These are phyloP conservation scores for Sipha flava DNA, from an alignment of 1,140 invertebrate species.

Conservation along the genomic window DNA sequence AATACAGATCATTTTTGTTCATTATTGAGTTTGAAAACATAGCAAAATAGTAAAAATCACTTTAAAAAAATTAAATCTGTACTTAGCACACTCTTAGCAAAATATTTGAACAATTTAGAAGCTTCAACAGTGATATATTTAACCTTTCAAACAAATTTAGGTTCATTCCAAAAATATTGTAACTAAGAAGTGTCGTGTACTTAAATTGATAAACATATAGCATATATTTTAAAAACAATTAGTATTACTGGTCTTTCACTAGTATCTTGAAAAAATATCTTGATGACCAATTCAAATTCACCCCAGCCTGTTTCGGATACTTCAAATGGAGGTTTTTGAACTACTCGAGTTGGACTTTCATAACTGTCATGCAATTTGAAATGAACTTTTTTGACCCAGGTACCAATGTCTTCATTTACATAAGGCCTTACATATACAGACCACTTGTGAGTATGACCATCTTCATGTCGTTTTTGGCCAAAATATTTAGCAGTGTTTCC, in stretches of 20 bases:
- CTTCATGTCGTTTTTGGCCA: conserved; percentile 94
- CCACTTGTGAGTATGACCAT: conserved; percentile 99
- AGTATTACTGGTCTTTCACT: conserved; percentile 81
- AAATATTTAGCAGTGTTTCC: conserved; percentile 93
- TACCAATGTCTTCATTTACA: conserved; percentile 85
- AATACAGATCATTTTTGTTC: too few relatives aligned
- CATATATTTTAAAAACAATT: conserved; percentile 10
- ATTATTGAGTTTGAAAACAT: too few relatives aligned
- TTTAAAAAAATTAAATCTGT: too few relatives aligned
- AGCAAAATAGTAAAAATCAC: too few relatives aligned
- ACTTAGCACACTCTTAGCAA: too few relatives aligned
- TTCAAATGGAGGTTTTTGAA: conserved; percentile 93
- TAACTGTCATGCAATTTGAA: conserved; percentile 98
- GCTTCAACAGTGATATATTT: too few relatives aligned
- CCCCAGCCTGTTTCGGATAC: conserved; percentile 99
- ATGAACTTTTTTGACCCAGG: conserved; percentile 92
- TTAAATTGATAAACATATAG: too few relatives aligned
- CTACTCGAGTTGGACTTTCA: conserved; percentile 82
- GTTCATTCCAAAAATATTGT: too few relatives aligned
- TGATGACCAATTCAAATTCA: conserved; percentile 98
- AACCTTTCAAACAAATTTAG: too few relatives aligned
- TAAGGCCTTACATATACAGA: conserved; percentile 96
- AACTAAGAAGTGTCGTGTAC: too few relatives aligned
- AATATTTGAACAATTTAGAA: too few relatives aligned
- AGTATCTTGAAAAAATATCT: conserved; percentile 95